phyloP scores from a whole-genome alignment of 2,797 vertebrate species.

The Amniataba percoides region DNA sequence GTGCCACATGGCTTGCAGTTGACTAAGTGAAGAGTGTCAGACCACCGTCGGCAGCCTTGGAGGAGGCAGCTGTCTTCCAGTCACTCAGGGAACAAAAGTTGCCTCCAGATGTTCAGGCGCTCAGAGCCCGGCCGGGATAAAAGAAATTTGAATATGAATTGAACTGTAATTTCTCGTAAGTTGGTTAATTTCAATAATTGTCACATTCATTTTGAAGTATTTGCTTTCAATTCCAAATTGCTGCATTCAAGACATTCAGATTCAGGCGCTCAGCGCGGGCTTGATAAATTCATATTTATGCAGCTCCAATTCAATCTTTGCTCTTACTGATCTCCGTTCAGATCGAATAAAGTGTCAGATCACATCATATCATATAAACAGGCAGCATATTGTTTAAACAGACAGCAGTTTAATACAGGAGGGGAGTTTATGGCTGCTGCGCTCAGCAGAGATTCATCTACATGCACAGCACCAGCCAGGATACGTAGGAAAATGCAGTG shows the following conservation, averaged over 20 bases:
- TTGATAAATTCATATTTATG: constrained; percentile 45
- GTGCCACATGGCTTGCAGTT: constrained; percentile 64
- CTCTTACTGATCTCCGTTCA: constrained; percentile 41
- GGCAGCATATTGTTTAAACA: constrained; percentile 33
- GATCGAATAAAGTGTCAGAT: constrained; percentile 38
- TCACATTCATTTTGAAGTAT: constrained; percentile 55
- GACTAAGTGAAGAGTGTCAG: constrained; percentile 63
- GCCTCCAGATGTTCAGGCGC: constrained; percentile 72
- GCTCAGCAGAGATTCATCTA: constrained; percentile 14
- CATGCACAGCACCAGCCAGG: not conserved
- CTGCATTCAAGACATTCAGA: constrained; percentile 19
- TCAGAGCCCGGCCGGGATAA: constrained; percentile 44
- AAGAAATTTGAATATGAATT: constrained; percentile 69
- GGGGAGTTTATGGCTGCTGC: constrained; percentile 2
- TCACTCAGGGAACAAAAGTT: constrained; percentile 68
- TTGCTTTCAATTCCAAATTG: constrained; percentile 59
- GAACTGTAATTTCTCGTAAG: constrained; percentile 35
- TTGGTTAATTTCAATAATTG: constrained; percentile 58
- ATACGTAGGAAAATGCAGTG: constrained; percentile 2
- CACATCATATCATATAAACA: constrained; percentile 41
- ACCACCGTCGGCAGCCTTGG: constrained; percentile 53
- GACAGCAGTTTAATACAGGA: constrained; percentile 28
- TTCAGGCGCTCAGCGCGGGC: constrained; percentile 20
- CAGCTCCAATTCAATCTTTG: constrained; percentile 37
- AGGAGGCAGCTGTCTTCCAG: constrained; percentile 75